phyloP scores from a whole-genome alignment of 1,140 invertebrate genomes.

The Sminthurinus signatus region DNA sequence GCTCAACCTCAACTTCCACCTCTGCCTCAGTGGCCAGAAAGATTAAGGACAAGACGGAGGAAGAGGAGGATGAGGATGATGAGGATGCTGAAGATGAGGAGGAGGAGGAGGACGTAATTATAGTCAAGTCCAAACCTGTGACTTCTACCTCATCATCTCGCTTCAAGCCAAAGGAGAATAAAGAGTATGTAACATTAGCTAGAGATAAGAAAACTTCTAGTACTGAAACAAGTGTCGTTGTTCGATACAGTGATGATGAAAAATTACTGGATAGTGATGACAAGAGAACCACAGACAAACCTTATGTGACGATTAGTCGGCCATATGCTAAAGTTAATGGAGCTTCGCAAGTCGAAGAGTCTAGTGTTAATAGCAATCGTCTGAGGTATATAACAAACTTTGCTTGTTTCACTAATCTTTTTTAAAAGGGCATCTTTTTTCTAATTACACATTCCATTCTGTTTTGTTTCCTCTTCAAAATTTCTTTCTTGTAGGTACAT shows the following conservation, averaged over 20 bases:
- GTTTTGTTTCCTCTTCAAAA: neutral
- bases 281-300: slow-evolving; percentile 22
- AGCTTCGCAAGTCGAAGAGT: slow-evolving; percentile 16
- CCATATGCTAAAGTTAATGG: slow-evolving; percentile 38
- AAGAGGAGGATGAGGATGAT: slow-evolving; percentile 24
- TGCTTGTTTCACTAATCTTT: neutral
- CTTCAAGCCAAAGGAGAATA: slow-evolving; percentile 38
- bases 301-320: slow-evolving; percentile 39
- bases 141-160: slow-evolving; percentile 43
- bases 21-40: slow-evolving; percentile 12
- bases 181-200: slow-evolving; percentile 41
- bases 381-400: slow-evolving; percentile 4
- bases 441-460: neutral
- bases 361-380: slow-evolving; percentile 9
- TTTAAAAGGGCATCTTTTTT: neutral
- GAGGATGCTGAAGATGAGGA: slow-evolving; percentile 25
- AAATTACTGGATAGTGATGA: slow-evolving; percentile 21
- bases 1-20: slow-evolving; percentile 5
- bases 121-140: slow-evolving; percentile 10
- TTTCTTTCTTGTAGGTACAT: slow-evolving; percentile 7
- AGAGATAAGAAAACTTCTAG: slow-evolving; percentile 34
- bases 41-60: slow-evolving; percentile 22
- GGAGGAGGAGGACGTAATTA: slow-evolving; percentile 17
- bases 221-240: slow-evolving; percentile 39
- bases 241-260: slow-evolving; percentile 37